Evolutionary conservation across 2,113 vertebrate genomes (phyloP).

Genomic region (Steatornis caripensis): DNA sequence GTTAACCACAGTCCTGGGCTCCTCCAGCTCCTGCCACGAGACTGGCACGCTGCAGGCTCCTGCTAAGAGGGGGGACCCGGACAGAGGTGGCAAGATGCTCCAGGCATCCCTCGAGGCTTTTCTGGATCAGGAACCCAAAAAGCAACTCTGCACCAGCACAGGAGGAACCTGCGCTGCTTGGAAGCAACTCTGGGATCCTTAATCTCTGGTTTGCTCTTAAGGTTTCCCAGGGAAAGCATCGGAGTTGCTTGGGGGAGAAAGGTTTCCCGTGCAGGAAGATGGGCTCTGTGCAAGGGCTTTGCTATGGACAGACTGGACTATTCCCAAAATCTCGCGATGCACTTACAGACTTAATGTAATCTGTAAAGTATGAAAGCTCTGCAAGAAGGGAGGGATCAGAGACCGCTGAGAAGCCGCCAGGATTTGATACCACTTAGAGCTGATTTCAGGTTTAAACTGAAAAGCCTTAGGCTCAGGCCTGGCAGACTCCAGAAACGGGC

Average conservation of each 20-base stretch:
- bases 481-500: not conserved
- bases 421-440: not conserved
- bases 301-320: not conserved
- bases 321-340: not conserved
- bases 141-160: not conserved
- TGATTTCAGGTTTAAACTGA: constrained; percentile 10
- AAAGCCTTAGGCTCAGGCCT: not conserved
- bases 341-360: not conserved
- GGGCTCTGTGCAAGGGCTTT: not conserved
- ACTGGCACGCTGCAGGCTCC: not conserved
- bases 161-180: rapidly evolving
- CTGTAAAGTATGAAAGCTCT: not conserved
- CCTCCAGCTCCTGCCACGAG: not conserved
- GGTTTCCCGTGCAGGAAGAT: not conserved
- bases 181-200: not conserved
- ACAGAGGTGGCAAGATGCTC: not conserved
- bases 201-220: not conserved
- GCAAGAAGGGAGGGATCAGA: not conserved
- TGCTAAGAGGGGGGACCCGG: not conserved
- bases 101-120: not conserved
- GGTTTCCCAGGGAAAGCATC: not conserved
- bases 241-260: not conserved
- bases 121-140: not conserved
- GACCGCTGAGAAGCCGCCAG: not conserved
- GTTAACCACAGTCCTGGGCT: not conserved